Conservation (phyloP, 2,113 vertebrate genomes). For the Pyrgilauda ruficollis region DNA sequence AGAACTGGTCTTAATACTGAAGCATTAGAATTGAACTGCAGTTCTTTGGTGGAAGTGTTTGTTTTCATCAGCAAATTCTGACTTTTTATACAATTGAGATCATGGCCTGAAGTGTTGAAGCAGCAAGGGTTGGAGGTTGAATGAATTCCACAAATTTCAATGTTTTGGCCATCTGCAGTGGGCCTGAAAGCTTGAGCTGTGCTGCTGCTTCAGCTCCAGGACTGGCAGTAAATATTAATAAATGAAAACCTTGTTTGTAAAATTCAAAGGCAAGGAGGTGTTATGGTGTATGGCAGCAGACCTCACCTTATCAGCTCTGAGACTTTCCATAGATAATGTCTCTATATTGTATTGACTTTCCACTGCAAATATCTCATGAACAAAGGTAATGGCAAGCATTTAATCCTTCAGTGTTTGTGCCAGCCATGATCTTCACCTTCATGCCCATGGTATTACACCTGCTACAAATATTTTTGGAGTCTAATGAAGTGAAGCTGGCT, state of each 20-base stretch:
- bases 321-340: neutral
- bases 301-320: neutral
- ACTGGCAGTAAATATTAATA: neutral
- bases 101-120: neutral
- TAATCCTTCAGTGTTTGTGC: neutral
- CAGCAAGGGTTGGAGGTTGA: neutral
- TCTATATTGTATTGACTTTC: neutral
- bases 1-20: neutral
- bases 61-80: neutral
- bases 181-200: neutral
- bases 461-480: neutral
- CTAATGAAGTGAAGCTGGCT: neutral
- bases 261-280: neutral
- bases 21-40: neutral
- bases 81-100: neutral
- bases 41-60: neutral
- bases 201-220: neutral
- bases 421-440: neutral
- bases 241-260: neutral
- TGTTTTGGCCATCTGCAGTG: neutral
- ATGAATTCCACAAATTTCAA: neutral
- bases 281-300: neutral
- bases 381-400: neutral
- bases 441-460: neutral
- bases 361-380: neutral